A percentile compares a stretch with the other conserved stretches of the same genome.
These are phyloP conservation scores for Columbina picui DNA, from an alignment of 2,113 vertebrate genomes.

Conservation along the genomic window DNA sequence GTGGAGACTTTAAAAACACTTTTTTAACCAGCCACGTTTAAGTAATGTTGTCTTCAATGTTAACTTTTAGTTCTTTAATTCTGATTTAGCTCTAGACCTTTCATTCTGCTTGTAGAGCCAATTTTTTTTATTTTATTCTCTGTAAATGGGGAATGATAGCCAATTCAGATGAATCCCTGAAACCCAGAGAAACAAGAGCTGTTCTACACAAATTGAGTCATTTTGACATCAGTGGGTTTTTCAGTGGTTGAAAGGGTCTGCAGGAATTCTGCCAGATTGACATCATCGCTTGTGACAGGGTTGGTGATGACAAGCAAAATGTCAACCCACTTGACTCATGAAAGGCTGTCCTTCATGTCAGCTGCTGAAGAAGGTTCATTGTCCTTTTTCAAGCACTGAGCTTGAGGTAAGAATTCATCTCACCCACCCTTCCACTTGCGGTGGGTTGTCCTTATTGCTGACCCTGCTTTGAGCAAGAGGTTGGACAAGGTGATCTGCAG, in stretches of 20 bases:
- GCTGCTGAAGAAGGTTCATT: background rate
- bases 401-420: background rate
- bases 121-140: background rate
- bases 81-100: background rate
- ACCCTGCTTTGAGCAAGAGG: background rate
- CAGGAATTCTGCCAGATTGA: background rate
- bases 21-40: background rate
- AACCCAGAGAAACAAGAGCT: background rate
- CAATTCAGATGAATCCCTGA: background rate
- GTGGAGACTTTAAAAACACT: background rate
- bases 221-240: background rate
- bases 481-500: background rate
- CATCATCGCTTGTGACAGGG: background rate
- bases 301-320: background rate
- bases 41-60: background rate
- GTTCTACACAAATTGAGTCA: background rate
- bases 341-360: background rate
- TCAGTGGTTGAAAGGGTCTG: background rate
- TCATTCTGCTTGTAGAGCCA: background rate
- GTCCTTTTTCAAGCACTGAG: background rate
- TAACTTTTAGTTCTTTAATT: background rate
- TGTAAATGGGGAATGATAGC: too few species aligned
- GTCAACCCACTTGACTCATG: background rate
- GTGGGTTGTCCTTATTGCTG: background rate
- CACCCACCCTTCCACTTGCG: fast-evolving